A percentile compares a stretch with the other conserved stretches of the same genome.
Conservation (phyloP, 2,888 invertebrate genomes). For the Nycteola revayana region DNA sequence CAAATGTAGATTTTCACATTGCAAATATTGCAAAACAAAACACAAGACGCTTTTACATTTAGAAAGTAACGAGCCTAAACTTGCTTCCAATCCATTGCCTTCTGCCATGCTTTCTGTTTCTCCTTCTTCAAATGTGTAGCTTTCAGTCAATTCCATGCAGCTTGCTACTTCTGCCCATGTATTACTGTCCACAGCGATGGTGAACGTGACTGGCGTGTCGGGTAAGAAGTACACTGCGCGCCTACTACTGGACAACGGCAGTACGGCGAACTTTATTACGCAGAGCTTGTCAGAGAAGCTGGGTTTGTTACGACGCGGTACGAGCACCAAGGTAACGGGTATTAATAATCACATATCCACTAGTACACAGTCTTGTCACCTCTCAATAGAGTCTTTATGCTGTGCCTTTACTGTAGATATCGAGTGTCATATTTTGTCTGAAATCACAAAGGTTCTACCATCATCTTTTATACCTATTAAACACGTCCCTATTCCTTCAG, state of each 20-base stretch:
- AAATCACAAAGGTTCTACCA: conserved; percentile 10
- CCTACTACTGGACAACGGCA: conserved; percentile 17
- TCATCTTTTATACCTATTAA: conserved; percentile 7
- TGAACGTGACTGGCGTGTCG: background rate
- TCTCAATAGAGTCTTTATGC: conserved; percentile 9
- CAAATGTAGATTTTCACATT: conserved; percentile 1
- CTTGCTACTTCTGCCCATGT: background rate
- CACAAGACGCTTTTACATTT: conserved; percentile 7
- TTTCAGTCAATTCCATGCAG: background rate
- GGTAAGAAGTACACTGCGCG: background rate
- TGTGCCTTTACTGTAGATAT: conserved; percentile 10
- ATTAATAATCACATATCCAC: conserved; percentile 11
- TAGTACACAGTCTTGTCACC: conserved; percentile 16
- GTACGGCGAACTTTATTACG: conserved; percentile 19
- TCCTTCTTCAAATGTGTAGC: background rate
- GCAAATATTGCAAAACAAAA: conserved; percentile 3
- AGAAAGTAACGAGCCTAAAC: too few species aligned
- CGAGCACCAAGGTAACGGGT: conserved; percentile 13
- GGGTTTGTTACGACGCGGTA: conserved; percentile 6
- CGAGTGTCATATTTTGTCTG: conserved; percentile 10
- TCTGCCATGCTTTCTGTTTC: background rate
- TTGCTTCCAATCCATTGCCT: too few species aligned
- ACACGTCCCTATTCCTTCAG: conserved; percentile 16
- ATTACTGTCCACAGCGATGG: conserved; percentile 7
- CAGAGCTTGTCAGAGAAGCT: conserved; percentile 10